Evolutionary conservation across 2,888 invertebrate species (phyloP), one percentile per base, ranked within the genome.

Genomic region (Eupithecia inturbata): DNA sequence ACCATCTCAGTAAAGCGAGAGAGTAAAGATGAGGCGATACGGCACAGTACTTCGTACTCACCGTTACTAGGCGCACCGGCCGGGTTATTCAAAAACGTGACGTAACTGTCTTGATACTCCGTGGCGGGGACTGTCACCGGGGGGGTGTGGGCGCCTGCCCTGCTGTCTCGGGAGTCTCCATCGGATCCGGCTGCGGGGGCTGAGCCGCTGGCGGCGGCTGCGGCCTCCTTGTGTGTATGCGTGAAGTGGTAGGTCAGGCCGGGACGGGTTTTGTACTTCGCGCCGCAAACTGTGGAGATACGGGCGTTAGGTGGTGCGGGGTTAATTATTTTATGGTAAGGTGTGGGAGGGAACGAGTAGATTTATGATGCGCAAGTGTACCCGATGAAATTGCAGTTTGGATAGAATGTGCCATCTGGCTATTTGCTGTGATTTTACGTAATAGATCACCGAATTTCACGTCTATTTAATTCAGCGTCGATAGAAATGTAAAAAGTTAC

Each of bases 231-330:
- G 96, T 98, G 98, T 88, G 97, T 97, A 95, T 98, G 98, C 88
- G 97, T 97, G 96, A 97, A 98, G 96, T 99, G 99, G 96, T 99
- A 99, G 85, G 98, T 98, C 89, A 99, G 96, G 82, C 99, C 99
- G 82, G 99, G 98, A 83, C 98, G 96, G 81, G 98, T 98, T 96
- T 99, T 99, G 97, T 99, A 99, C 89, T 98, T 97, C 87, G 98
- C 98, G 91, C 98, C 97, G 96, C 99, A 99, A 91, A 98, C 98
- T 98, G 96, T 92, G 69, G 33, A 74, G 63, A 79, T 71, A 70
- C 36, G 19, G 31, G 19, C 33, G 33, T 73, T 68, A 70, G 68
- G 22, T 10, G 19, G 28, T 49, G 33, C 66, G 14, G 22, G 63
- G 14, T 53, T 36, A 6, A 10, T 10, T 33, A 72, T 60, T 45